A percentile compares a stretch with the other conserved stretches of the same genome.
phyloP scores from a whole-genome alignment of 2,888 invertebrate species.

The Shargacucullia verbasci region DNA sequence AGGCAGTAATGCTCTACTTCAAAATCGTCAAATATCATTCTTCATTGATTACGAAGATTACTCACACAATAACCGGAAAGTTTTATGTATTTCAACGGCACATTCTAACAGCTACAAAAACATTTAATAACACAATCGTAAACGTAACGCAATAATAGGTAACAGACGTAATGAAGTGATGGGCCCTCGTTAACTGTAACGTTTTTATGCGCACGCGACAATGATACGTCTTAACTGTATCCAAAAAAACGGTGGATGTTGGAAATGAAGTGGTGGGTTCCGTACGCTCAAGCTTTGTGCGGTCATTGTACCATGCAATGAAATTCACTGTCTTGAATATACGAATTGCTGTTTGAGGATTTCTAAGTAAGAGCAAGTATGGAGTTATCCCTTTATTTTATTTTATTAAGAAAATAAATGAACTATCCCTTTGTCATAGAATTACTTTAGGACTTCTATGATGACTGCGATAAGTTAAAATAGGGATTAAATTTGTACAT shows the following conservation, averaged over 20 bases:
- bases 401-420: too few relatives aligned
- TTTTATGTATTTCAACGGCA: conserved; percentile 18
- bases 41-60: not conserved
- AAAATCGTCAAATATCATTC: conserved; percentile 6
- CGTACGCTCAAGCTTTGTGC: not conserved
- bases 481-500: too few relatives aligned
- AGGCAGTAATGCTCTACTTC: not conserved
- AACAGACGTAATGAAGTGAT: conserved; percentile 40
- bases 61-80: conserved; percentile 6
- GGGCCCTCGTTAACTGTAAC: conserved; percentile 37
- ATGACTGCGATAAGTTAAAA: too few relatives aligned
- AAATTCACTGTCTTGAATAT: too few relatives aligned
- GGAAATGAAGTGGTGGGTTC: conserved; percentile 2
- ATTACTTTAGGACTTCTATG: too few relatives aligned
- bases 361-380: too few relatives aligned
- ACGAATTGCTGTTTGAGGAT: too few relatives aligned
- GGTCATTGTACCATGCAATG: not conserved
- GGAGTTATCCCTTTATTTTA: too few relatives aligned
- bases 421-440: too few relatives aligned
- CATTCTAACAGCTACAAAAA: conserved; percentile 17
- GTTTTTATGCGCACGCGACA: conserved; percentile 46
- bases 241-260: conserved; percentile 7
- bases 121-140: conserved; percentile 34
- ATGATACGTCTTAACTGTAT: conserved; percentile 30
- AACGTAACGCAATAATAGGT: conserved; percentile 40